Evolutionary conservation across 2,113 vertebrate genomes (phyloP).

Genomic region (Phaethornis superciliosus): DNA sequence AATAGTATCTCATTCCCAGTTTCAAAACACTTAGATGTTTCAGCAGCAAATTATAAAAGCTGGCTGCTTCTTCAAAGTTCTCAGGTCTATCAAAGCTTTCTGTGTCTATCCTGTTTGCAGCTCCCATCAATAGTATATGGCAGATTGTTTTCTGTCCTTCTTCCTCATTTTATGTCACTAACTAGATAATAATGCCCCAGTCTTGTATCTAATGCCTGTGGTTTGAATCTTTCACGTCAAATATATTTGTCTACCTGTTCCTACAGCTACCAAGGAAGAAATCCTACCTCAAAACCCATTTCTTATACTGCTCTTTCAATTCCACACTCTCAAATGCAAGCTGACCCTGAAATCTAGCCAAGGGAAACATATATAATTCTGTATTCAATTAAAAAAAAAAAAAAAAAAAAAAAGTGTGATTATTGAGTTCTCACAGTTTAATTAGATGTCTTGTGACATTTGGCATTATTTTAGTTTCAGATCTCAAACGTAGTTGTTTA

Average conservation of each 20-base stretch:
- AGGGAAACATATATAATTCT: not conserved
- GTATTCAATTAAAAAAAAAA: not conserved
- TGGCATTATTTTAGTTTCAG: not conserved
- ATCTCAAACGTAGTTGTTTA: not conserved
- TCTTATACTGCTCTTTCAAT: not conserved
- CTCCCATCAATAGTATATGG: not conserved
- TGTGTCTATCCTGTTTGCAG: not conserved
- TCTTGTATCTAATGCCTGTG: not conserved
- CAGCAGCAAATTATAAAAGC: not conserved
- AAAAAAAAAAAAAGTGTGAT: not conserved
- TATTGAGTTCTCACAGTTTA: not conserved
- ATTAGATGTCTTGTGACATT: not conserved
- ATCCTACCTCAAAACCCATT: not conserved
- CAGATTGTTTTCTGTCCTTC: not conserved
- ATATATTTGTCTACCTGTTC: not conserved
- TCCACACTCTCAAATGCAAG: not conserved
- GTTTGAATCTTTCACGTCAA: not conserved
- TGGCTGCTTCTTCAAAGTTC: not conserved
- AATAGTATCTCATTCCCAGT: not conserved
- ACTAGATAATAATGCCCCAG: not conserved
- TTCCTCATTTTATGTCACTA: not conserved
- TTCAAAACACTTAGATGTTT: not conserved
- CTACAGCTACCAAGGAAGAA: not conserved
- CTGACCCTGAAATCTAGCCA: not conserved
- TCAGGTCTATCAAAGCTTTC: not conserved